Percentiles rank a stretch among this genome's conserved stretches.
These are phyloP conservation scores for Neodiprion virginianus DNA, from an alignment of 1,140 invertebrate species.

Conservation along the genomic window DNA sequence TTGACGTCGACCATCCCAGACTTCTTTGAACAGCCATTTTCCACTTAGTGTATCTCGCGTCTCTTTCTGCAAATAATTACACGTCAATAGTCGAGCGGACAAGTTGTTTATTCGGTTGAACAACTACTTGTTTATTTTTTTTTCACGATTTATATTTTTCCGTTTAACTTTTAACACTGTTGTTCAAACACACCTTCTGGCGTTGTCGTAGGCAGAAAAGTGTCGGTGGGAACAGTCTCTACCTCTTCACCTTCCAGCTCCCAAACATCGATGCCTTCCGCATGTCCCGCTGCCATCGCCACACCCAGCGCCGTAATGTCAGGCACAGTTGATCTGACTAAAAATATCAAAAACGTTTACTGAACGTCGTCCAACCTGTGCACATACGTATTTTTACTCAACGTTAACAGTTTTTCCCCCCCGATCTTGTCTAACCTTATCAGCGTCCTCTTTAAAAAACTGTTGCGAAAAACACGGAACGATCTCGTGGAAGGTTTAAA, in stretches of 20 bases:
- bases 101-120: background rate
- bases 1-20: constrained; percentile 81
- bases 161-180: background rate
- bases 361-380: background rate
- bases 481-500: too few species aligned
- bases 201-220: constrained; percentile 80
- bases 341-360: constrained; percentile 33
- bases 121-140: constrained; percentile 15
- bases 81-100: constrained; percentile 21
- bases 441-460: background rate
- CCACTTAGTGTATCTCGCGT: constrained; percentile 86
- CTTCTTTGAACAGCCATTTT: constrained; percentile 91
- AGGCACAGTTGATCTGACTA: constrained; percentile 81
- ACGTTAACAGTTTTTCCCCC: too few species aligned
- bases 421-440: too few species aligned
- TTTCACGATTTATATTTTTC: constrained; percentile 17
- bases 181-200: constrained; percentile 66
- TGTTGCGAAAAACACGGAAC: constrained; percentile 11
- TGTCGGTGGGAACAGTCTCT: constrained; percentile 72
- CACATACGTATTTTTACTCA: background rate
- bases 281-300: constrained; percentile 87
- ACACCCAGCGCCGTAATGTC: constrained; percentile 91
- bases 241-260: constrained; percentile 61
- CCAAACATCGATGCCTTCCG: constrained; percentile 75
- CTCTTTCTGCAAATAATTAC: constrained; percentile 71